Conservation (phyloP, 2,888 invertebrate genomes). For the Nesidiocoris tenuis region DNA sequence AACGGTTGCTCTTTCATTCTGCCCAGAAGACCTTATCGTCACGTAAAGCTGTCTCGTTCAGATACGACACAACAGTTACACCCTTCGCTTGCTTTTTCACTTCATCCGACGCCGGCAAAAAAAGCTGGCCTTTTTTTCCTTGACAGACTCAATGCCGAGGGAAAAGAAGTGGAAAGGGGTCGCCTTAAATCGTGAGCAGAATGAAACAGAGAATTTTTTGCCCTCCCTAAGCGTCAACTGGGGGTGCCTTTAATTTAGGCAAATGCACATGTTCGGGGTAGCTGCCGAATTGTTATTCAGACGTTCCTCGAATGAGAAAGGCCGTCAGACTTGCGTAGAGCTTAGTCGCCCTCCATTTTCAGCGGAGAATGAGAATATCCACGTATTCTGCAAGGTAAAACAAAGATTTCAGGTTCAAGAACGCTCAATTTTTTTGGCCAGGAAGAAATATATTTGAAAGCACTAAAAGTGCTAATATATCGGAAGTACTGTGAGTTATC, state of each 20-base stretch:
- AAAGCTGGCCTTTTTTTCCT: not conserved
- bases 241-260: not conserved
- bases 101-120: not conserved
- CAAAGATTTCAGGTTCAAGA: too few species aligned
- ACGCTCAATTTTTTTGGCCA: too few species aligned
- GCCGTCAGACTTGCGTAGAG: too few species aligned
- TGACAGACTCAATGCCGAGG: not conserved
- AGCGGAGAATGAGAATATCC: too few species aligned
- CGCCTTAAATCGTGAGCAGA: not conserved
- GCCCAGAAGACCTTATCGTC: not conserved
- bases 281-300: not conserved
- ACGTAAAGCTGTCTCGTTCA: not conserved
- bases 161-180: not conserved
- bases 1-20: not conserved
- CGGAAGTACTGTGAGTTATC: too few species aligned
- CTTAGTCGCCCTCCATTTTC: too few species aligned
- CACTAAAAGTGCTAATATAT: too few species aligned
- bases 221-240: not conserved
- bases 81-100: not conserved
- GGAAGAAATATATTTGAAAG: too few species aligned
- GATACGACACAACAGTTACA: not conserved
- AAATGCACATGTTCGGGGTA: not conserved
- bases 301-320: too few species aligned
- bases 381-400: too few species aligned
- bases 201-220: not conserved